Percentiles rank a stretch among this genome's conserved stretches.
Conservation (phyloP, 1,140 invertebrate species). For the Lordiphosa mommai region DNA sequence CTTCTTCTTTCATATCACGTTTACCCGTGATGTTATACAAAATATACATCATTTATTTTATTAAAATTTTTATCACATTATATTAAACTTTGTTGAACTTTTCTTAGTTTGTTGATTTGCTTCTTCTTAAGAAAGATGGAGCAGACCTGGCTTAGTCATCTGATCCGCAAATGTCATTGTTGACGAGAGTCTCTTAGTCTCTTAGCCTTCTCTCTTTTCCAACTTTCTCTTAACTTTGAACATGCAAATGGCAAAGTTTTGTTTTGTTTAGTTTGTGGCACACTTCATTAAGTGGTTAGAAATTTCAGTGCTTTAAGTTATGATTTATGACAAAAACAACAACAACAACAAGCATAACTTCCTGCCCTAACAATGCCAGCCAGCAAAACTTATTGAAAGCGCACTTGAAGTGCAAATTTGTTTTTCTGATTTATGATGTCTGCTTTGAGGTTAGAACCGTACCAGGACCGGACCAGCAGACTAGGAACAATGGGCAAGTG, state of each 20-base stretch:
- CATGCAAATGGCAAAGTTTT: constrained; percentile 34
- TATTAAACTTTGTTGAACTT: constrained; percentile 29
- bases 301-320: constrained; percentile 45
- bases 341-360: constrained; percentile 25
- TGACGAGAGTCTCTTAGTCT: background rate
- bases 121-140: background rate
- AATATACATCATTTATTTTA: too few relatives aligned
- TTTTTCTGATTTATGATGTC: constrained; percentile 65
- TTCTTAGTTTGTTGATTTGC: constrained; percentile 18
- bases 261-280: constrained; percentile 8
- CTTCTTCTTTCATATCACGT: constrained; percentile 18
- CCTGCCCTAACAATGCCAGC: constrained; percentile 10
- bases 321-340: constrained; percentile 45
- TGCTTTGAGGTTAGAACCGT: constrained; percentile 59
- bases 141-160: constrained; percentile 23
- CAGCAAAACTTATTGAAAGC: constrained; percentile 59
- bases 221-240: background rate
- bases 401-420: constrained; percentile 68
- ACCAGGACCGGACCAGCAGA: constrained; percentile 10
- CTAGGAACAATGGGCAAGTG: constrained; percentile 47
- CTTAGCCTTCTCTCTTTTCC: background rate
- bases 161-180: constrained; percentile 4
- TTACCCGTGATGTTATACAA: constrained; percentile 10
- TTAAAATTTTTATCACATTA: background rate
- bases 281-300: constrained; percentile 32